Evolutionary conservation across 2,888 invertebrate species (phyloP), one percentile per base, ranked within the genome.

Genomic region (Drosophila aldrichi): DNA sequence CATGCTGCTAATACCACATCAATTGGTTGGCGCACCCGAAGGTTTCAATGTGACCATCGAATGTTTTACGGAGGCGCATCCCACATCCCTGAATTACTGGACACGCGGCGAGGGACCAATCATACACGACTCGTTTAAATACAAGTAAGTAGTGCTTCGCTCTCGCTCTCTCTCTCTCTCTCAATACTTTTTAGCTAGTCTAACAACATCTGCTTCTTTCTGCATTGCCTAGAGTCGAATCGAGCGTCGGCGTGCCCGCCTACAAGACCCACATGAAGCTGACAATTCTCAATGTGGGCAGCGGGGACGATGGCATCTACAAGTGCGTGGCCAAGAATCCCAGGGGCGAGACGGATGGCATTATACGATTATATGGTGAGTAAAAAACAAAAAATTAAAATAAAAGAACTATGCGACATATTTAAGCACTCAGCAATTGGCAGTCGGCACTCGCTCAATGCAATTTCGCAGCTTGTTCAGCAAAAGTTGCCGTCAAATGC

Each of bases 31-130:
- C 22, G 97, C 96, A 40, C 97, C 97, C 2, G 94, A 96, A 70
- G 96, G 96, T 86, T 96, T 96, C 93, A 96, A 96, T 86, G 97
- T 97, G 12, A 97, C 96, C 40, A 94, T 98, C 79, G 97, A 97
- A 93, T 98, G 98, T 92, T 96, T 96, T 92, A 97, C 97, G 8
- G 98, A 98, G 93, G 97, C 98, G n/a, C 97, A 97, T 93, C 98
- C 98, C 10, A 96, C 96, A 43, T 97, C 98, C 20, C 94, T 98
- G 69, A 97, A 97, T 93, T 97, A 97, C 93, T 97, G 97, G 97
- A 97, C 97, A 14, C 94, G 96, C 70, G 97, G 97, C 91, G 97
- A 97, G 90, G 96, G 96, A 25, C 96, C 96, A 90, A 97, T 97
- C 96, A 97, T 97, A 84, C 97, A 97, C 92, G 97, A 97, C 91